Conservation (phyloP, 2,797 vertebrate species). For the Sebastes minor region DNA sequence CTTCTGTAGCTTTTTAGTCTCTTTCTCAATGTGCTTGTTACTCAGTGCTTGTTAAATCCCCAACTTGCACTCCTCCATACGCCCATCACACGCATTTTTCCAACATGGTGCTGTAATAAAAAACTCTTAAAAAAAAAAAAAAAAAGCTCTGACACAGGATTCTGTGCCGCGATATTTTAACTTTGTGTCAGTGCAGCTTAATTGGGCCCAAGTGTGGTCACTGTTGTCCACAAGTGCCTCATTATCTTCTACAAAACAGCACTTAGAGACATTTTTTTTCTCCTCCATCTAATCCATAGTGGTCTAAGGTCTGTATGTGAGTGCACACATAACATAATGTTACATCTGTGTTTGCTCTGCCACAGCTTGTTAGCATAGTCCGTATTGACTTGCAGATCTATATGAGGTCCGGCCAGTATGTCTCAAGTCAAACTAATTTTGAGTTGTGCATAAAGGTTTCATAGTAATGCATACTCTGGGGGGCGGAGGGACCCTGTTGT, state of each 20-base stretch:
- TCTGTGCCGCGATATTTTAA: slow-evolving; percentile 29
- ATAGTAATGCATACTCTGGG: slow-evolving; percentile 1
- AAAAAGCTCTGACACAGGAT: slow-evolving; percentile 16
- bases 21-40: background rate
- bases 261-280: slow-evolving; percentile 25
- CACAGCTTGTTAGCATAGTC: slow-evolving; percentile 47
- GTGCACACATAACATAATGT: background rate
- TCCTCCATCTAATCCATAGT: slow-evolving; percentile 34
- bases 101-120: slow-evolving; percentile 19
- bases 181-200: slow-evolving; percentile 49
- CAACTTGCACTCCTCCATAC: background rate
- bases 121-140: background rate
- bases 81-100: slow-evolving; percentile 13
- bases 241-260: slow-evolving; percentile 65
- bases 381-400: slow-evolving; percentile 44
- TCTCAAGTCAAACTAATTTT: slow-evolving; percentile 19
- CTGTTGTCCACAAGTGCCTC: slow-evolving; percentile 52
- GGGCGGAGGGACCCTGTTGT: background rate
- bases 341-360: slow-evolving; percentile 31
- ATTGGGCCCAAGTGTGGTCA: slow-evolving; percentile 56
- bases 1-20: background rate
- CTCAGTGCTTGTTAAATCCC: slow-evolving; percentile 40
- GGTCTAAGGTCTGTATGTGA: slow-evolving; percentile 1
- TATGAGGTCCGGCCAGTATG: background rate
- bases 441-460: slow-evolving; percentile 11